A percentile compares a stretch with the other conserved stretches of the same genome.
These are phyloP conservation scores for Leptinotarsa haldemani DNA, from an alignment of 2,888 invertebrate genomes.

Conservation along the genomic window DNA sequence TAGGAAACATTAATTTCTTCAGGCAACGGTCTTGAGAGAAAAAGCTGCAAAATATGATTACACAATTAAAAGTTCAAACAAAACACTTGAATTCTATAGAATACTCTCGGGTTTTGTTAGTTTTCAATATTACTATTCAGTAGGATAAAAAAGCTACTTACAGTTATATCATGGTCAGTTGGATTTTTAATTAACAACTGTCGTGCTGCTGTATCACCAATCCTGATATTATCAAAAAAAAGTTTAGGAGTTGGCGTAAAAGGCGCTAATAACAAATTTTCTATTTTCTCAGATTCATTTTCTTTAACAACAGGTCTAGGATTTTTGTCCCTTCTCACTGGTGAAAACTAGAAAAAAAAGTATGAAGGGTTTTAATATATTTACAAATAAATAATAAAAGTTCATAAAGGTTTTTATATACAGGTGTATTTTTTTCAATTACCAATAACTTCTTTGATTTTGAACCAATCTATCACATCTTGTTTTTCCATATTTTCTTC, in stretches of 20 bases:
- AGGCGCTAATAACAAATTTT: conserved; percentile 72
- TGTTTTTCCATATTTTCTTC: too few species aligned
- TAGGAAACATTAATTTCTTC: conserved; percentile 71
- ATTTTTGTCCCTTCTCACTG: conserved; percentile 30
- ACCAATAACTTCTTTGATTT: too few species aligned
- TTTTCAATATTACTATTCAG: not conserved
- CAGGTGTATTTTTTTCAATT: too few species aligned
- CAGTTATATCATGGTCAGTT: conserved; percentile 64
- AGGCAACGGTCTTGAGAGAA: conserved; percentile 68
- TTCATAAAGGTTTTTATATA: too few species aligned
- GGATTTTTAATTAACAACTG: conserved; percentile 73
- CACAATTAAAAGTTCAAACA: not conserved
- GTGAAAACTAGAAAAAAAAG: conserved; percentile 40
- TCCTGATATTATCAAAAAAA: conserved; percentile 74
- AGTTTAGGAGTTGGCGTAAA: conserved; percentile 77
- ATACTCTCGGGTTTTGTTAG: too few species aligned
- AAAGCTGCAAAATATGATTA: conserved; percentile 64
- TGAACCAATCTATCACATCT: too few species aligned
- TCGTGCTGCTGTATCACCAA: conserved; percentile 70
- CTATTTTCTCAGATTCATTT: conserved; percentile 66
- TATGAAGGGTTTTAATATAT: not conserved
- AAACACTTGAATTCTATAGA: too few species aligned
- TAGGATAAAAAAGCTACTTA: conserved; percentile 51
- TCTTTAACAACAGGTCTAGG: conserved; percentile 31
- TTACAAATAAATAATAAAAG: not conserved